Conservation (phyloP, 2,888 invertebrate genomes). For the Parthenolecanium corni region DNA sequence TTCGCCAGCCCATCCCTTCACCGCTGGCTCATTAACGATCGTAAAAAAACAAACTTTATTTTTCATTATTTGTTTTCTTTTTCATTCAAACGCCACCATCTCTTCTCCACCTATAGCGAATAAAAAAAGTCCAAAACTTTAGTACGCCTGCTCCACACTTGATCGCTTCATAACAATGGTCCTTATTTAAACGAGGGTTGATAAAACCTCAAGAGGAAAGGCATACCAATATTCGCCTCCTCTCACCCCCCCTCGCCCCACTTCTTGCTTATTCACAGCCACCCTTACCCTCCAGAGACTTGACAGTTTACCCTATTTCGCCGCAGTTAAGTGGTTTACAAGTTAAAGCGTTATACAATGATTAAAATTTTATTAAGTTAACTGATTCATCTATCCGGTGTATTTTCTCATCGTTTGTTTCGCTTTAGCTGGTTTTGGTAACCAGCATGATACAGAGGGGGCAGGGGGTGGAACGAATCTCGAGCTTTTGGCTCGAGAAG, state of each 20-base stretch:
- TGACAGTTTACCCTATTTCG: conserved; percentile 25
- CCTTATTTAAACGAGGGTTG: conserved; percentile 27
- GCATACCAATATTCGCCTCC: conserved; percentile 17
- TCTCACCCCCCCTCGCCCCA: conserved; percentile 1
- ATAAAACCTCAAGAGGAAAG: conserved; percentile 27
- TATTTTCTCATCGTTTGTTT: conserved; percentile 8
- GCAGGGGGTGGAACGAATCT: no score
- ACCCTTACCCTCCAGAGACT: conserved; percentile 21
- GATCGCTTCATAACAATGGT: conserved; percentile 26
- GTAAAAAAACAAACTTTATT: conserved; percentile 23
- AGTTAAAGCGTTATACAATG: conserved; percentile 29
- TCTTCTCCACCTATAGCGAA: neutral
- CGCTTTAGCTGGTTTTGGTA: neutral
- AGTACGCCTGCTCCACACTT: neutral
- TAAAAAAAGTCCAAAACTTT: neutral
- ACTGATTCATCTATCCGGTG: conserved; percentile 28
- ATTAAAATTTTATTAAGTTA: conserved; percentile 29
- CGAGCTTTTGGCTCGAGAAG: no score
- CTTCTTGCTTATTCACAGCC: neutral
- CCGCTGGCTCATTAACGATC: conserved; percentile 13
- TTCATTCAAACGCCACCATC: neutral
- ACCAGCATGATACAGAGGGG: no score
- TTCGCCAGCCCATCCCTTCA: neutral
- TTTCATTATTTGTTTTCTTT: neutral
- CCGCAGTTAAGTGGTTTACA: conserved; percentile 29